Evolutionary conservation across 2,113 vertebrate species (phyloP).

Genomic region (Trematocara marginatum): DNA sequence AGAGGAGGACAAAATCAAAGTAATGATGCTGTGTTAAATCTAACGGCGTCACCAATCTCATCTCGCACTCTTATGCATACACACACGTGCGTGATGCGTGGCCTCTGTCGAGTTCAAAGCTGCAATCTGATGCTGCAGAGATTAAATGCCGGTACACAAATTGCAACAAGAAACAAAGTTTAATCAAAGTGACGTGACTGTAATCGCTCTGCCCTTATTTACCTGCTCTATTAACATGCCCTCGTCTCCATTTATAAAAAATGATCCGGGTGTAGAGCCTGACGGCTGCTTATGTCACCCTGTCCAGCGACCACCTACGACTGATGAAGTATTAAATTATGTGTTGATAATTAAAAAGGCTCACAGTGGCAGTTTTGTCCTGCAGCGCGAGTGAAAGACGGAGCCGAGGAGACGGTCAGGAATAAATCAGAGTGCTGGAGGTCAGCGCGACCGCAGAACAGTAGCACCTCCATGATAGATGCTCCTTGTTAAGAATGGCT

Average conservation of each 20-base stretch:
- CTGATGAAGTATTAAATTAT: constrained; percentile 71
- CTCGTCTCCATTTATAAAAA: constrained; percentile 17
- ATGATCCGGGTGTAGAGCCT: not conserved
- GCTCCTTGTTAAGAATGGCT: constrained; percentile 58
- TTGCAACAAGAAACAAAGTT: not conserved
- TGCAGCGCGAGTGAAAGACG: constrained; percentile 26
- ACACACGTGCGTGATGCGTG: not conserved
- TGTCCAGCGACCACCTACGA: constrained; percentile 41
- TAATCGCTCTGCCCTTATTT: constrained; percentile 36
- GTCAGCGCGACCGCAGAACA: constrained; percentile 32
- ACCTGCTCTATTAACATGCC: constrained; percentile 26
- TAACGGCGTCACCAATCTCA: constrained; percentile 9
- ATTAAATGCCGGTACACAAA: not conserved
- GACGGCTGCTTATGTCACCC: constrained; percentile 21
- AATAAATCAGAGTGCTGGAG: constrained; percentile 67
- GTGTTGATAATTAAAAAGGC: constrained; percentile 72
- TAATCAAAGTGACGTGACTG: constrained; percentile 14
- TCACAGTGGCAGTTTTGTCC: constrained; percentile 62
- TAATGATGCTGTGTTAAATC: constrained; percentile 25
- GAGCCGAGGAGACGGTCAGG: constrained; percentile 23
- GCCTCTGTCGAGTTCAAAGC: not conserved
- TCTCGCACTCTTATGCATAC: not conserved
- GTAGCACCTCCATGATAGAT: constrained; percentile 61
- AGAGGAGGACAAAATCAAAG: constrained; percentile 48
- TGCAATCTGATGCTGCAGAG: constrained; percentile 5